Base-by-base conservation (phyloP, 2,113 vertebrate species). In the Lucifuga dentata region DNA sequence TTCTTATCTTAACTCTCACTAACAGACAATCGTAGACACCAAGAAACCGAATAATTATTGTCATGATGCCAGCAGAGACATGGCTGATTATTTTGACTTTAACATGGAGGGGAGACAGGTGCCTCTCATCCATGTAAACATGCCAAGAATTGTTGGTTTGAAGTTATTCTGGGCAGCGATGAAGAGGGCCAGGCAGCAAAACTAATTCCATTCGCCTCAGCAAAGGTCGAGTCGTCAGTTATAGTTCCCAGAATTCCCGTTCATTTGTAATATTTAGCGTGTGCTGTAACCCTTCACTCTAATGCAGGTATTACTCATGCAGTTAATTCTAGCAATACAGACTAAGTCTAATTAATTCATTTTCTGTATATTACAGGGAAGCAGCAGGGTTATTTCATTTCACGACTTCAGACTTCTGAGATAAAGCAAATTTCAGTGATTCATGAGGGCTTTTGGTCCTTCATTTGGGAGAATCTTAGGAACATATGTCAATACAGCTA, bases 91-190 rank as follows among this genome's bases (percentile, higher is more conserved):
- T 75, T 40, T 62, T 49, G 10, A 53, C 63, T 69, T 38, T 26
- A 44, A 65, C n/a, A 2, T 61, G 75, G 39, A 61, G 50, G 73
- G 50, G 59, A 82, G n/a, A 74, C 81, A 78, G 81, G 73, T 83
- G 64, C 53, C 17, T 68, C 21, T 61, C 48, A 56, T 73, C 62
- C 50, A 17, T 73, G 51, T 67, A 62, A 75, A 85, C 79, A 85
- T 63, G 49, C 76, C 53, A 41, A 13, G 43, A 33, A 68, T 51
- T 38, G 52, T 63, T 65, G 50, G 66, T 24, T 52, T 45, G 26
- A 40, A 67, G 73, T 74, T 67, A 78, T 64, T 64, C 40, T n/a
- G 51, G 23, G 41, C 59, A 59, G 68, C 38, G 69, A 19, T 20
- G 26, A 35, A 64, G 57, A 59, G 64, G 56, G 21, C 35, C 15